A percentile compares a stretch with the other conserved stretches of the same genome.
Evolutionary conservation across 2,113 vertebrate genomes (phyloP).

Genomic region (Onychorhynchus coronatus): DNA sequence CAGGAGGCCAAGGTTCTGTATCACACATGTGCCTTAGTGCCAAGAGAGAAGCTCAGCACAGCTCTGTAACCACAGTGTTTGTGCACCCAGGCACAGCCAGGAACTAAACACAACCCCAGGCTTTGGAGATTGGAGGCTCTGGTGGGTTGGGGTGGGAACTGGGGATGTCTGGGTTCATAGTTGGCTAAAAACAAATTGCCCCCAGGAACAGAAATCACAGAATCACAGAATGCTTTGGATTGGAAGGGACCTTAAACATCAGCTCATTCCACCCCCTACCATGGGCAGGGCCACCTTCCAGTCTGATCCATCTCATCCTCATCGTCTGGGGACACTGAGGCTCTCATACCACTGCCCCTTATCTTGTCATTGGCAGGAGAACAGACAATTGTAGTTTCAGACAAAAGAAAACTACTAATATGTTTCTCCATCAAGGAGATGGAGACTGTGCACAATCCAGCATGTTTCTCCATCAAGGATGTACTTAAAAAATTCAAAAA

Average conservation of each 20-base stretch:
- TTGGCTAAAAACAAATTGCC: not conserved
- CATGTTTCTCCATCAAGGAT: not conserved
- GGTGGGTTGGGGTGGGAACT: fast-evolving
- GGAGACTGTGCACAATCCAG: too few species aligned
- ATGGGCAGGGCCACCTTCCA: not conserved
- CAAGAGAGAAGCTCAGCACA: not conserved
- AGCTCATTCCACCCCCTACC: not conserved
- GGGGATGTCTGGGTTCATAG: too few species aligned
- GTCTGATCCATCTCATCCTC: not conserved
- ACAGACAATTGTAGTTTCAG: not conserved
- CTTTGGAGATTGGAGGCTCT: not conserved
- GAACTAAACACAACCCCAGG: not conserved
- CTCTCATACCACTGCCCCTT: not conserved
- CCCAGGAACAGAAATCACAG: not conserved
- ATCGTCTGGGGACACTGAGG: not conserved
- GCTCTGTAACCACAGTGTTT: fast-evolving
- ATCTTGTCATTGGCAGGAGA: not conserved
- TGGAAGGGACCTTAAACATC: not conserved
- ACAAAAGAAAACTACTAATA: not conserved
- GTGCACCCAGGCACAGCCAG: not conserved
- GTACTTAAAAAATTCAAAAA: not conserved
- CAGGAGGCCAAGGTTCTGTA: fast-evolving
- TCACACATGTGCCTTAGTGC: fast-evolving
- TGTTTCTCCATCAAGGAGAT: not conserved
- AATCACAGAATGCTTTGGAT: not conserved